phyloP scores from a whole-genome alignment of 2,888 invertebrate species.

The Elegia similella region DNA sequence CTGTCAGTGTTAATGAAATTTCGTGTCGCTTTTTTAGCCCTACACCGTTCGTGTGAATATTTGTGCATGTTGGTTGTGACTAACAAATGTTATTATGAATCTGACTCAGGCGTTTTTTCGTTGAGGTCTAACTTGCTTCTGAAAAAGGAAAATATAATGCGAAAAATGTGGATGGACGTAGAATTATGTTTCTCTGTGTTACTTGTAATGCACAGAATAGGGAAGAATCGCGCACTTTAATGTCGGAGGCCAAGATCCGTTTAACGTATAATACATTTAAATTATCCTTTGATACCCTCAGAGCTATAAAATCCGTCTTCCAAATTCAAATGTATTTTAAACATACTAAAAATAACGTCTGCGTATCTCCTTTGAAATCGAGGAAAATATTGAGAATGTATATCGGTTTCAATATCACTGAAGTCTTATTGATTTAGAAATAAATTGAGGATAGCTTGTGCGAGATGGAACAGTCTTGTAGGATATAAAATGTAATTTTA shows the following conservation, averaged over 20 bases:
- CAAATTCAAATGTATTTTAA: slow-evolving; percentile 1
- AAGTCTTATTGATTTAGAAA: slow-evolving; percentile 12
- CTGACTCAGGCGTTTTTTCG: not conserved
- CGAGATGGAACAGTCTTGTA: slow-evolving; percentile 5
- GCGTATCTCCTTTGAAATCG: not conserved
- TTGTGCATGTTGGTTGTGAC: not conserved
- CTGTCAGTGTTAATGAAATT: slow-evolving; percentile 65
- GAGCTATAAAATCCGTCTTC: not conserved
- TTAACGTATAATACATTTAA: no score
- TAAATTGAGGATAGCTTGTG: slow-evolving; percentile 12
- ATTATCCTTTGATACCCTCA: not conserved
- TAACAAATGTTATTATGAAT: not conserved
- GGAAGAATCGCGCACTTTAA: no score
- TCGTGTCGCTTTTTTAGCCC: slow-evolving; percentile 44
- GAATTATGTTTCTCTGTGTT: no score
- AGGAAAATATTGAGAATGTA: slow-evolving; percentile 1
- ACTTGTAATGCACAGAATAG: no score
- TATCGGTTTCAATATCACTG: slow-evolving; percentile 11
- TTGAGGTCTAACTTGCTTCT: no score
- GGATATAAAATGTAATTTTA: slow-evolving; percentile 10
- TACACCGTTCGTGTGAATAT: slow-evolving; percentile 17
- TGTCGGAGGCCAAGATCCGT: no score
- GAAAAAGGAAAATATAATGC: no score
- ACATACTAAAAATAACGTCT: not conserved
- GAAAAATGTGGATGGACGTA: no score